phyloP scores from a whole-genome alignment of 2,888 invertebrate species.

The Tinea trinotella region DNA sequence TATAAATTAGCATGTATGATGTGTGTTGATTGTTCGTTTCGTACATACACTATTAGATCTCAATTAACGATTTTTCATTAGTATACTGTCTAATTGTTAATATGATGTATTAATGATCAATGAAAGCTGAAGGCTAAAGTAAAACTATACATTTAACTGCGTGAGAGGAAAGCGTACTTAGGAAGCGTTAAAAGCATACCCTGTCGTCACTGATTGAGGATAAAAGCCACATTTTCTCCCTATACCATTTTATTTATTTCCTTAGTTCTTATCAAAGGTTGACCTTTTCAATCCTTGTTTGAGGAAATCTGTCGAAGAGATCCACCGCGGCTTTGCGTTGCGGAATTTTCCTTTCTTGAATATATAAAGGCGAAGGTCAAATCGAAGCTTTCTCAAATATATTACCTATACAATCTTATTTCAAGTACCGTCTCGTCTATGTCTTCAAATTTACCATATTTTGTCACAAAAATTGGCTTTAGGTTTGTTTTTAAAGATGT shows the following conservation, averaged over 20 bases:
- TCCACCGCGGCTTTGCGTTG: conserved; percentile 3
- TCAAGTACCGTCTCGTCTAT: background rate
- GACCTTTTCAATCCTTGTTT: conserved; percentile 19
- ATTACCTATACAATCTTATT: background rate
- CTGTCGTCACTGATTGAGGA: background rate
- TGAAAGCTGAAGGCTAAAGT: too few species aligned
- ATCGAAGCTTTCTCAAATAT: background rate
- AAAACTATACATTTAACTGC: too few species aligned
- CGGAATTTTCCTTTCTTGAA: conserved; percentile 17
- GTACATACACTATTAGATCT: too few species aligned
- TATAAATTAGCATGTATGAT: background rate
- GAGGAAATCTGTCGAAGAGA: conserved; percentile 11
- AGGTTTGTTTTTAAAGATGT: too few species aligned
- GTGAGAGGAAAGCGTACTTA: background rate
- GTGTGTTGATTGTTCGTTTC: too few species aligned
- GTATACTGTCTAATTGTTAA: too few species aligned
- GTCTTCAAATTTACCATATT: too few species aligned
- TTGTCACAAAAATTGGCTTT: background rate
- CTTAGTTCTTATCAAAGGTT: conserved; percentile 5
- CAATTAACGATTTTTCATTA: too few species aligned
- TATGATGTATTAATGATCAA: too few species aligned
- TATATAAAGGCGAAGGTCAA: conserved; percentile 12
- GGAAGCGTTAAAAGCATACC: background rate
- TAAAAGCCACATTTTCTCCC: background rate
- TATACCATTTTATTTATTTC: conserved; percentile 13